Evolutionary conservation across 2,888 invertebrate genomes (phyloP), one percentile per base, ranked within the genome.

Genomic region (Cheilosia vernalis): DNA sequence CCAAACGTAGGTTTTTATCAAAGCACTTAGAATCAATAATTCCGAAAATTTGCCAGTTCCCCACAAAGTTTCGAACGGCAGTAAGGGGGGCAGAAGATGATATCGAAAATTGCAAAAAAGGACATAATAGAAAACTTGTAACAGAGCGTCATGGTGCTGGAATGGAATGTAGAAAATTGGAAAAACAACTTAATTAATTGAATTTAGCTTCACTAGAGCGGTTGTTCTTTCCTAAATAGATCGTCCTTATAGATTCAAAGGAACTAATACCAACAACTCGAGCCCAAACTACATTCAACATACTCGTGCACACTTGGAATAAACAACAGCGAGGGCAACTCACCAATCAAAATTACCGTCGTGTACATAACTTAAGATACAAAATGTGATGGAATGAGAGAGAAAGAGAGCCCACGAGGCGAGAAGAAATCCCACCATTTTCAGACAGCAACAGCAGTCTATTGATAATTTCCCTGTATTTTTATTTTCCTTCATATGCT

Each of bases 21-120:
- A 37, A 79, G 69, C 69, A 84, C 84, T 84, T 84, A 74, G 69
- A 84, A 84, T 84, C 84, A 84, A 84, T 84, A 84, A 74, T 69
- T 84, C 69, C 61, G 67, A 73, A 83, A 67, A 69, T 78, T 67
- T 77, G 67, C 66, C 63, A 73, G 58, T 73, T 83, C 44, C 78
- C 17, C 19, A 5, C 51, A 76, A 81, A 81, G 33, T 33, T 76
- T 49, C n/a, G 19, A 30, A 58, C 21, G n/a, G n/a, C 55, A 27
- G 21, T 13, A 21, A 24, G 21, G 15, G 37, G 58, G 7, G 15
- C 40, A 13, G 24, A 24, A 77, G 72, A 66, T 77, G 49, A 37
- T 66, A 67, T 67, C 60, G 42, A 44, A 42, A 55, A 63, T 83
- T 67, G 33, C 40, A 47, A 74, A 74, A 37, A 69, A 66, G 69